These are phyloP conservation scores for Rhincodon typus DNA, from an alignment of 2,797 vertebrate genomes.

Conservation along the genomic window DNA sequence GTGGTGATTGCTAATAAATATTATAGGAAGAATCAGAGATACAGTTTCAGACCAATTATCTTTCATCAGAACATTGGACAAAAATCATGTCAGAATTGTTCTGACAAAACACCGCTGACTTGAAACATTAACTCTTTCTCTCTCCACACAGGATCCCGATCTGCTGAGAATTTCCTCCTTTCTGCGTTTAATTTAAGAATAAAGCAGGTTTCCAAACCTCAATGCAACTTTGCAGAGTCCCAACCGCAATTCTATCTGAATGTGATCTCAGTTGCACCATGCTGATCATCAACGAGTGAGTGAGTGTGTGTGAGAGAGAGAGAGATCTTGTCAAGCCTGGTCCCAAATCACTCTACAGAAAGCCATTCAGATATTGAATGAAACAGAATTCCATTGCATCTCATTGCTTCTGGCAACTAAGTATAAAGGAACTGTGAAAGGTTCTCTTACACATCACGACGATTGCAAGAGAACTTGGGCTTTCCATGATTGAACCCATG, in stretches of 20 bases:
- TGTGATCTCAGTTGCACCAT: neutral
- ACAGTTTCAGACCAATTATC: neutral
- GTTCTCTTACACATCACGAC: neutral
- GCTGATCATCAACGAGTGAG: neutral
- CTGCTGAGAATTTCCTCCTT: neutral
- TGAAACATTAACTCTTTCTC: neutral
- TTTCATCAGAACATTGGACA: neutral
- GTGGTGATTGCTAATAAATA: too few relatives aligned
- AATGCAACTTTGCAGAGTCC: neutral
- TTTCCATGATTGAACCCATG: neutral
- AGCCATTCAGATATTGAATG: too few relatives aligned
- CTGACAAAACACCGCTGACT: neutral
- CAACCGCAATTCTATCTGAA: neutral
- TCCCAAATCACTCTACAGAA: too few relatives aligned
- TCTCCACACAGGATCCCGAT: neutral
- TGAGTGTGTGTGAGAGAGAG: too few relatives aligned
- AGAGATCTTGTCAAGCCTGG: neutral
- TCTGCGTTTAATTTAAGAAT: neutral
- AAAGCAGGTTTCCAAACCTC: neutral
- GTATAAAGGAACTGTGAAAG: neutral
- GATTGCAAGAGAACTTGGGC: neutral
- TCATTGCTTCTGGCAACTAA: neutral
- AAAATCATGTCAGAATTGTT: neutral
- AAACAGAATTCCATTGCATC: neutral
- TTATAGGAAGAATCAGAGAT: too few relatives aligned